Conservation (phyloP, 2,888 invertebrate species). For the Agrochola lota region DNA sequence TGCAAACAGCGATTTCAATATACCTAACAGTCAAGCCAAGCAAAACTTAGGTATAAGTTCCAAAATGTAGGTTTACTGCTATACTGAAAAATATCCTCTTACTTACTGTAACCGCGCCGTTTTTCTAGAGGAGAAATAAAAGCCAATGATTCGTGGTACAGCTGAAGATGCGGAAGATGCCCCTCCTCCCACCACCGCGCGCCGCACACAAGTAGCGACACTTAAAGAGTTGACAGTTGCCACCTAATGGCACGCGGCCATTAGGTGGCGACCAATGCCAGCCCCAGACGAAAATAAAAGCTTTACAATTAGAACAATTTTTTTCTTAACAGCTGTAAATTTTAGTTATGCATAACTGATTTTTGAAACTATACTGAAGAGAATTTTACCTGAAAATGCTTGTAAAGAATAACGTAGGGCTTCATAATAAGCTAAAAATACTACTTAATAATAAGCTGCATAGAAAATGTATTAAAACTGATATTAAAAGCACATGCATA, state of each 20-base stretch:
- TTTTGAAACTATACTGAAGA: not conserved
- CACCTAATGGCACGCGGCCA: conserved; percentile 68
- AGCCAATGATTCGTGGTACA: conserved; percentile 66
- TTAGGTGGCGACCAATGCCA: conserved; percentile 7
- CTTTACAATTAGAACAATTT: conserved; percentile 12
- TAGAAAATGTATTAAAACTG: not conserved
- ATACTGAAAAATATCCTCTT: not conserved
- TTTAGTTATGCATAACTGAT: not conserved
- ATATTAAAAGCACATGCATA: not conserved
- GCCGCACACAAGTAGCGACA: conserved; percentile 38
- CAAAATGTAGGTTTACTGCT: not conserved
- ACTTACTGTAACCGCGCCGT: not conserved
- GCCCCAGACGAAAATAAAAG: conserved; percentile 44
- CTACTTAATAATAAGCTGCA: not conserved
- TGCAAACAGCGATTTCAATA: not conserved
- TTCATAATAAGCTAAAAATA: not conserved
- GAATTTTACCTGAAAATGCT: not conserved
- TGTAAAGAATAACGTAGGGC: not conserved
- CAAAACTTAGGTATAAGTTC: not conserved
- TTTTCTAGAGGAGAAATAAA: conserved; percentile 56
- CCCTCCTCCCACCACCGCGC: not conserved
- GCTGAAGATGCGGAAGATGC: conserved; percentile 41
- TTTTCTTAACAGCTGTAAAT: not conserved
- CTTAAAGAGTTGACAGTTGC: conserved; percentile 66
- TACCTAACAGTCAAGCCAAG: not conserved